Percentiles rank a stretch among this genome's conserved stretches.
Conservation (phyloP, 2,113 vertebrate species). For the Todiramphus saurophagus region DNA sequence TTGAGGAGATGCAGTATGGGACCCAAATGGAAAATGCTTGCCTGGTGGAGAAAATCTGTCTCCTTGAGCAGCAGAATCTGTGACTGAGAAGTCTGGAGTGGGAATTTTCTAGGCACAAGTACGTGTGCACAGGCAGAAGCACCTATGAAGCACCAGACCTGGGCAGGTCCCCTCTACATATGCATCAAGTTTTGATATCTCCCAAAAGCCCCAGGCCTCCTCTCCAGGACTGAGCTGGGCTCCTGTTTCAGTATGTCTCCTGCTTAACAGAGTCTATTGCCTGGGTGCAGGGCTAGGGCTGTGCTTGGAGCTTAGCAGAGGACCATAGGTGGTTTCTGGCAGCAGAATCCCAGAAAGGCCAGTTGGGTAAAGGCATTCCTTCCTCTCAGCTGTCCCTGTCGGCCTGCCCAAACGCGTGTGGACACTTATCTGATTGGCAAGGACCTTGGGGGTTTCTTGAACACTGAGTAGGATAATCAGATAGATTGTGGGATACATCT, state of each 20-base stretch:
- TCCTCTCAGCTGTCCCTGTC: neutral
- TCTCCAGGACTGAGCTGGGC: neutral
- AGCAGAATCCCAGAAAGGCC: neutral
- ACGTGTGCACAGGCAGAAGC: neutral
- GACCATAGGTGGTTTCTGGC: rapidly evolving
- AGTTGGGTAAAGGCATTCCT: neutral
- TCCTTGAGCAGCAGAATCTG: neutral
- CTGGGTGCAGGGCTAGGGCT: neutral
- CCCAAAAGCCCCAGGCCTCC: neutral
- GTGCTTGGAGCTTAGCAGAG: neutral
- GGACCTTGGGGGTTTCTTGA: conserved; percentile 48
- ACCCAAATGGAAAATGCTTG: neutral
- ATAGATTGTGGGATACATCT: conserved; percentile 54
- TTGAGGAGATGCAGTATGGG: neutral
- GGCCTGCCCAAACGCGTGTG: neutral
- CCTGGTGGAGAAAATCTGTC: neutral
- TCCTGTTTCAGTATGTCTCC: neutral
- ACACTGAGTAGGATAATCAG: conserved; percentile 58
- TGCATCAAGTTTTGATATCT: neutral
- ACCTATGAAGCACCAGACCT: neutral
- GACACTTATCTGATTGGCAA: conserved; percentile 12
- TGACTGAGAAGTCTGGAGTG: neutral
- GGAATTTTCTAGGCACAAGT: neutral
- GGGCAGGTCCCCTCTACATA: neutral
- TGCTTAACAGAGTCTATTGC: neutral